Evolutionary conservation across 2,797 vertebrate genomes (phyloP).

Genomic region (Eremophila alpestris): DNA sequence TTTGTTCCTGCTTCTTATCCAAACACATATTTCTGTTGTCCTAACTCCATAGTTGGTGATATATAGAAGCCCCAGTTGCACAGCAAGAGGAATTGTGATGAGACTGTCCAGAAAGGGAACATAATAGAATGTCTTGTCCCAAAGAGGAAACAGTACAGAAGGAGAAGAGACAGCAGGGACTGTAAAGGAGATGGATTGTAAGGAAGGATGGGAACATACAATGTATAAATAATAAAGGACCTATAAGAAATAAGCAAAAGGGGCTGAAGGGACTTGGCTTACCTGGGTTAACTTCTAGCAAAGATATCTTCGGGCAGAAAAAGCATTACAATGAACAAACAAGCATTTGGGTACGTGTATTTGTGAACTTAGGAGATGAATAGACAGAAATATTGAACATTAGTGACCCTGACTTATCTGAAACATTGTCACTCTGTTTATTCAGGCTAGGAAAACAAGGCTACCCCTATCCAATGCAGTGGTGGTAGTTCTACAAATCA

Average conservation of each 20-base stretch:
- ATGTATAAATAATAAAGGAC: background rate
- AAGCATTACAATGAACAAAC: background rate
- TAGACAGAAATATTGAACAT: background rate
- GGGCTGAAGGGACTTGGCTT: background rate
- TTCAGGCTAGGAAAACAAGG: slow-evolving; percentile 44
- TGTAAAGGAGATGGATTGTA: background rate
- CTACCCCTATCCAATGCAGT: slow-evolving; percentile 4
- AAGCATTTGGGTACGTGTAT: background rate
- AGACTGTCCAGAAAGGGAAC: background rate
- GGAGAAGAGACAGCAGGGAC: background rate
- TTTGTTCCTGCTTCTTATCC: slow-evolving; percentile 48
- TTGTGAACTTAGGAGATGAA: background rate
- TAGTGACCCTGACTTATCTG: slow-evolving; percentile 16
- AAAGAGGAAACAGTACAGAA: background rate
- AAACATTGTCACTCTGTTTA: slow-evolving; percentile 38
- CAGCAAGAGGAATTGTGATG: background rate
- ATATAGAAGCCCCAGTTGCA: background rate
- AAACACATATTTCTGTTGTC: slow-evolving; percentile 26
- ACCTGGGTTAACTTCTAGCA: background rate
- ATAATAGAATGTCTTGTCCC: background rate
- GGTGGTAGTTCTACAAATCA: slow-evolving; percentile 34
- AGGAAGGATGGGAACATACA: background rate
- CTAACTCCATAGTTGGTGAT: background rate
- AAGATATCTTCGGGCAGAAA: background rate
- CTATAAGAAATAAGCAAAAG: background rate